Conservation (phyloP, 2,113 vertebrate genomes). For the Bufo gargarizans region DNA sequence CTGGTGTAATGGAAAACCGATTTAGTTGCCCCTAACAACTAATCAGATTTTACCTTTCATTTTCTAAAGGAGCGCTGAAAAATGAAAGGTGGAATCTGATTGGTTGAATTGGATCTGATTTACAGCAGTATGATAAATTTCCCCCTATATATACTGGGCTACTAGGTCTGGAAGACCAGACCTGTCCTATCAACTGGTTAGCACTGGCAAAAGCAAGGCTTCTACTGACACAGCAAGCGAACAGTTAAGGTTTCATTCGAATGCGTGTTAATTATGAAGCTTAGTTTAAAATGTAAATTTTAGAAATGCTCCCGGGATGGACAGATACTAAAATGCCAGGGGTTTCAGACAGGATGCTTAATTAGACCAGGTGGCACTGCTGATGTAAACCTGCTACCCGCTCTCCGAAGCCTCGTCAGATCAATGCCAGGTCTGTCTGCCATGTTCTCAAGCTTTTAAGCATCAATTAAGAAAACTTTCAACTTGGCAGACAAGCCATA, state of each 20-base stretch:
- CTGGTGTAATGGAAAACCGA: no score
- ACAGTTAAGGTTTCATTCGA: background rate
- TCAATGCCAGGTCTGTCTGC: conserved; percentile 7
- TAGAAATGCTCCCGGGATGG: background rate
- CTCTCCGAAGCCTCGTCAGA: conserved; percentile 11
- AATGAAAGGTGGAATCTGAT: no score
- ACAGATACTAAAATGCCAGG: background rate
- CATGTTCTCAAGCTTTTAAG: conserved; percentile 23
- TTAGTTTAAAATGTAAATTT: background rate
- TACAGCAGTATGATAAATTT: background rate
- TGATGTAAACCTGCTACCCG: background rate
- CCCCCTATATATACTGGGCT: no score
- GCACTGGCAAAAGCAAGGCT: background rate
- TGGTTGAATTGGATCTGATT: no score
- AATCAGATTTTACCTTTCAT: no score
- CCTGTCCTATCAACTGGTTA: background rate
- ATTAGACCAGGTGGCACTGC: conserved; percentile 31
- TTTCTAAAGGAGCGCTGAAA: no score
- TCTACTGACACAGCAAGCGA: background rate
- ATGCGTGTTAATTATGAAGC: background rate
- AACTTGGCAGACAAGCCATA: conserved; percentile 30
- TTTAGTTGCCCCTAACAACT: no score
- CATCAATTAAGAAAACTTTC: conserved; percentile 20
- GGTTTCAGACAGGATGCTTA: background rate
- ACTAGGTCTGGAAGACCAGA: background rate